These are phyloP conservation scores for Scomber scombrus DNA, from an alignment of 2,113 vertebrate species.

Conservation along the genomic window DNA sequence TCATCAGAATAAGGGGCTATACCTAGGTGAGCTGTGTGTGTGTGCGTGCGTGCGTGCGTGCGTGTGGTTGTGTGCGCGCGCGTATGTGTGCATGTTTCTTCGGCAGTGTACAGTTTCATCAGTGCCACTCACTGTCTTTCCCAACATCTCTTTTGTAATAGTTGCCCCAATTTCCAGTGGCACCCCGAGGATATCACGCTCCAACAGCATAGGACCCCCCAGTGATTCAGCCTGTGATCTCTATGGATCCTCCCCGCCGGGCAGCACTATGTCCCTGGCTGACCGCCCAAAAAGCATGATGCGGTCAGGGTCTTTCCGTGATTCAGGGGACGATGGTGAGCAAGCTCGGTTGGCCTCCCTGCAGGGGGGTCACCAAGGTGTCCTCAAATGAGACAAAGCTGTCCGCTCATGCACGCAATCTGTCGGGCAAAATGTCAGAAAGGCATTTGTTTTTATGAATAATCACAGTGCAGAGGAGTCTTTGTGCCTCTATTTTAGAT, in stretches of 20 bases:
- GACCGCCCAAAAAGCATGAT: constrained; percentile 97
- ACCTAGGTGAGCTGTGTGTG: constrained; percentile 13
- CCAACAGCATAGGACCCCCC: constrained; percentile 96
- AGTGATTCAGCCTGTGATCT: constrained; percentile 93
- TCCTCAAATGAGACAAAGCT: constrained; percentile 45
- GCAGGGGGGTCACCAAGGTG: constrained; percentile 15
- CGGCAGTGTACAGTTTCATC: constrained; percentile 1
- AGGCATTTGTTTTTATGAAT: constrained; percentile 17
- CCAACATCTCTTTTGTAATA: constrained; percentile 63
- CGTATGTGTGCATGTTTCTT: neutral
- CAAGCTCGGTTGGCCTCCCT: neutral
- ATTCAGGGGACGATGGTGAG: constrained; percentile 95
- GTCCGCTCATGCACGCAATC: constrained; percentile 16
- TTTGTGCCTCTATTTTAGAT: constrained; percentile 13
- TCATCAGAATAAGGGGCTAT: constrained; percentile 51
- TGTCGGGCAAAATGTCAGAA: constrained; percentile 13
- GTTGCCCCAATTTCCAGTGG: constrained; percentile 91
- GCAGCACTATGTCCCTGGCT: constrained; percentile 95
- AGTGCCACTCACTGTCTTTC: constrained; percentile 17
- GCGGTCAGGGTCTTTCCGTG: constrained; percentile 97
- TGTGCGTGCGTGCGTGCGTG: constrained; percentile 12
- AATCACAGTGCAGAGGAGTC: neutral
- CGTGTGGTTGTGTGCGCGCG: neutral
- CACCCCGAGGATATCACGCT: constrained; percentile 94
- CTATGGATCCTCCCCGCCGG: constrained; percentile 92